Evolutionary conservation across 2,888 invertebrate species (phyloP).

Genomic region (Parapristionchus giblindavisi): DNA sequence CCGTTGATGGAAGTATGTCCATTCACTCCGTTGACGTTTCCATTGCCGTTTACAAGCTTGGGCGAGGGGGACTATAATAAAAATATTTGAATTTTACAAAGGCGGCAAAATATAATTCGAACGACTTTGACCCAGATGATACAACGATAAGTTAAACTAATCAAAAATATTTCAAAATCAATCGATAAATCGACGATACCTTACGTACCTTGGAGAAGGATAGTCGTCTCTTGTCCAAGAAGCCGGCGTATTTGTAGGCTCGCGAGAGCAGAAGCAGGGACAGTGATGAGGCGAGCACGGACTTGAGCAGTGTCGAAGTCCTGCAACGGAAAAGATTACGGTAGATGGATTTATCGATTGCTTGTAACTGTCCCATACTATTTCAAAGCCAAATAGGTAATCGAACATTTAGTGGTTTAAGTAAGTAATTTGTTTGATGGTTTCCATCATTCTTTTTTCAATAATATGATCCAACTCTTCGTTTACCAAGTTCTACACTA

Average conservation of each 20-base stretch:
- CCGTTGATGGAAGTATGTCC: constrained; percentile 30
- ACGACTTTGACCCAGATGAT: neutral
- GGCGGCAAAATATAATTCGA: neutral
- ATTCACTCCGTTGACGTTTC: too few relatives aligned
- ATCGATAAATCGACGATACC: neutral
- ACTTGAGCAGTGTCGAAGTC: constrained; percentile 73
- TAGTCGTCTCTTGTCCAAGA: constrained; percentile 73
- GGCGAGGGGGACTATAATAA: constrained; percentile 13
- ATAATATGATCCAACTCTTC: neutral
- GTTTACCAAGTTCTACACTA: neutral
- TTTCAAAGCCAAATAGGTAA: too few relatives aligned
- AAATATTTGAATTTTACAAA: neutral
- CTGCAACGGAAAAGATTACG: constrained; percentile 31
- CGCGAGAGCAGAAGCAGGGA: constrained; percentile 78
- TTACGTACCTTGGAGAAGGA: constrained; percentile 43
- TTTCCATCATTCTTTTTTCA: too few relatives aligned
- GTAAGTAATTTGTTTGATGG: too few relatives aligned
- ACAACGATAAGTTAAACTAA: neutral
- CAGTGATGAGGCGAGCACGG: constrained; percentile 79
- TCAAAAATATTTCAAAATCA: neutral
- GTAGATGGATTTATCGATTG: too few relatives aligned
- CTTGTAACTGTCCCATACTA: too few relatives aligned
- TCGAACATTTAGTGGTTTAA: too few relatives aligned
- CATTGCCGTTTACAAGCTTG: constrained; percentile 21
- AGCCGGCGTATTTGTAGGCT: constrained; percentile 77